Conservation (phyloP, 2,113 vertebrate species). For the Gobio gobio region DNA sequence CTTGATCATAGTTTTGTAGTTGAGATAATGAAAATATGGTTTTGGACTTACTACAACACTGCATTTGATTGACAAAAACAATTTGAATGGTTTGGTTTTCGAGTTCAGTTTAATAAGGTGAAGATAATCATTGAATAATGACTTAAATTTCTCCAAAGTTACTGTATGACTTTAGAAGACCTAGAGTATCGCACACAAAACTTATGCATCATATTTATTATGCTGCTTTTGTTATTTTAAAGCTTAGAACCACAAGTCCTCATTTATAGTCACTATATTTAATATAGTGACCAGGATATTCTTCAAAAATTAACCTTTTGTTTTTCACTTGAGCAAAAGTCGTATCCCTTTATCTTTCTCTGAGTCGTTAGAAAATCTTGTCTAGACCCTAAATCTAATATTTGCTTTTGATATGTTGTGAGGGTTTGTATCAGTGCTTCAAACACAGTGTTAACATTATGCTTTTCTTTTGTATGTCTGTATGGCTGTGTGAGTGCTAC, state of each 20-base stretch:
- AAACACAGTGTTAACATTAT: not conserved
- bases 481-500: conserved; percentile 5
- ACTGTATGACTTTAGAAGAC: not conserved
- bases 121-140: not conserved
- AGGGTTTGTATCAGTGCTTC: not conserved
- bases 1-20: not conserved
- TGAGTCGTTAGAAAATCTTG: not conserved
- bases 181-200: not conserved
- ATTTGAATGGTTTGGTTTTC: not conserved
- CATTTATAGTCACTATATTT: not conserved
- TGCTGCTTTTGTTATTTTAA: not conserved
- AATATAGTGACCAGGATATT: not conserved
- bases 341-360: not conserved
- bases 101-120: not conserved
- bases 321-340: not conserved
- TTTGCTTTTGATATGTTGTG: not conserved
- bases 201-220: not conserved
- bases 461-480: conserved; percentile 7
- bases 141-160: not conserved
- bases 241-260: not conserved
- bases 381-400: not conserved
- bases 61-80: not conserved
- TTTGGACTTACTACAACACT: not conserved
- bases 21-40: not conserved
- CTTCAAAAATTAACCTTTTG: not conserved